A percentile compares a stretch with the other conserved stretches of the same genome.
phyloP scores from a whole-genome alignment of 2,888 invertebrate species.

The Calephelis perditalis region DNA sequence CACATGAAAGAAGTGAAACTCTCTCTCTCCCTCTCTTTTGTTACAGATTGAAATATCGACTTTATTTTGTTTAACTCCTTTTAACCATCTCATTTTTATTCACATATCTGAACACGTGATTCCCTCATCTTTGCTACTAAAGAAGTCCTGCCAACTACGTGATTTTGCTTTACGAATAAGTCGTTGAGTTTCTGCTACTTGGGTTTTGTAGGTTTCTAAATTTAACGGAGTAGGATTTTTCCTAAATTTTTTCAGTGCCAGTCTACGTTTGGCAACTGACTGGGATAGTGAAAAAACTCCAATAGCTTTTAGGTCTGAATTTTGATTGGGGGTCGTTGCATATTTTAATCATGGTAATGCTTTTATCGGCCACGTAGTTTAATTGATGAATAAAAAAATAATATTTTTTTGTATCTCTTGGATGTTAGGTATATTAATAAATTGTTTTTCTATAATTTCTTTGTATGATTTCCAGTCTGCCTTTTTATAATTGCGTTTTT shows the following conservation, averaged over 20 bases:
- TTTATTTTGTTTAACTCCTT: background rate
- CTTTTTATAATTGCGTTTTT: constrained; percentile 27
- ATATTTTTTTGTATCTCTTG: constrained; percentile 16
- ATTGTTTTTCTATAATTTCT: background rate
- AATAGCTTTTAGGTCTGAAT: constrained; percentile 33
- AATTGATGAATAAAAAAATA: background rate
- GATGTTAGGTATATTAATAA: constrained; percentile 5
- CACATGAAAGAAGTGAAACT: too few relatives aligned
- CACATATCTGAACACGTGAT: background rate
- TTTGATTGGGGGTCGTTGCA: constrained; percentile 22
- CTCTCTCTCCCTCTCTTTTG: too few relatives aligned
- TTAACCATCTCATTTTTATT: background rate
- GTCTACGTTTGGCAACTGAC: constrained; percentile 27
- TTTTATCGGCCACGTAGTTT: constrained; percentile 22
- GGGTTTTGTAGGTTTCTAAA: constrained; percentile 14
- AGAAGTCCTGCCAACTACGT: background rate
- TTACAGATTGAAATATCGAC: background rate
- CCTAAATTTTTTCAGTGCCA: constrained; percentile 28
- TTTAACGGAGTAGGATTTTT: constrained; percentile 31
- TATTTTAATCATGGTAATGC: constrained; percentile 26
- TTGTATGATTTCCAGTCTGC: too few relatives aligned
- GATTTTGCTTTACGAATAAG: background rate
- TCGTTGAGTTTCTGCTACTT: background rate
- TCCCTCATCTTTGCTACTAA: background rate
- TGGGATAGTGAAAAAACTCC: constrained; percentile 29